These are phyloP conservation scores for Zaprionus kolodkinae DNA, from an alignment of 1,140 invertebrate genomes.

Conservation along the genomic window DNA sequence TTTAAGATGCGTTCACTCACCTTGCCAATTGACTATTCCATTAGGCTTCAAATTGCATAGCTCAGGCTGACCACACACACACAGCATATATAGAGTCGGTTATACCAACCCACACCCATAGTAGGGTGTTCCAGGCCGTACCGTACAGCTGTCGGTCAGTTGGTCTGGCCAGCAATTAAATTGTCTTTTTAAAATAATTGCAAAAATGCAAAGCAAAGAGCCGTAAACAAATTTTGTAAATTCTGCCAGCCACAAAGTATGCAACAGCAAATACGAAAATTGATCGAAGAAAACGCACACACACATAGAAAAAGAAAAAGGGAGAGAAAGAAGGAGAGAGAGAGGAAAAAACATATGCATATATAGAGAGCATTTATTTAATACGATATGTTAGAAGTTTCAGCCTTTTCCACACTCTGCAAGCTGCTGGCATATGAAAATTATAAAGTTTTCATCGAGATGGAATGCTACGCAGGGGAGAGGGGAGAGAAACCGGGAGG, in stretches of 20 bases:
- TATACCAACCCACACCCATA: not conserved
- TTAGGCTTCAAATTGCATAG: constrained; percentile 48
- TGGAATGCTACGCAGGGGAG: not conserved
- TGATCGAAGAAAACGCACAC: constrained; percentile 24
- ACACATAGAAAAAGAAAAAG: not conserved
- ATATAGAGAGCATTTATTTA: constrained; percentile 35
- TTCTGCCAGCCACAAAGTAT: constrained; percentile 52
- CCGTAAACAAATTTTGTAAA: constrained; percentile 58
- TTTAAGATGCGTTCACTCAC: constrained; percentile 2
- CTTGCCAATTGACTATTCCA: constrained; percentile 40
- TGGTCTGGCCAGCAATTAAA: constrained; percentile 60
- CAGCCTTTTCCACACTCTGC: constrained; percentile 45
- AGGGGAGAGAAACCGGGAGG: not conserved
- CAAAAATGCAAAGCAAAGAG: constrained; percentile 54
- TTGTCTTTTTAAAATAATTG: constrained; percentile 70
- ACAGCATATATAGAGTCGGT: not conserved
- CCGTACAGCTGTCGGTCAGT: constrained; percentile 16
- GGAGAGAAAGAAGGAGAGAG: not conserved
- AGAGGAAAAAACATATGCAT: not conserved
- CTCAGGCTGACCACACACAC: constrained; percentile 27
- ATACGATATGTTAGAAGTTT: constrained; percentile 63
- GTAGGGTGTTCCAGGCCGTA: not conserved
- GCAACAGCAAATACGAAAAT: constrained; percentile 43
- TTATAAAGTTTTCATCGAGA: constrained; percentile 67
- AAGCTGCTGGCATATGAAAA: constrained; percentile 65